Percentiles rank a stretch among this genome's conserved stretches.
These are phyloP conservation scores for Plagodis pulveraria DNA, from an alignment of 2,888 invertebrate species.

Conservation along the genomic window DNA sequence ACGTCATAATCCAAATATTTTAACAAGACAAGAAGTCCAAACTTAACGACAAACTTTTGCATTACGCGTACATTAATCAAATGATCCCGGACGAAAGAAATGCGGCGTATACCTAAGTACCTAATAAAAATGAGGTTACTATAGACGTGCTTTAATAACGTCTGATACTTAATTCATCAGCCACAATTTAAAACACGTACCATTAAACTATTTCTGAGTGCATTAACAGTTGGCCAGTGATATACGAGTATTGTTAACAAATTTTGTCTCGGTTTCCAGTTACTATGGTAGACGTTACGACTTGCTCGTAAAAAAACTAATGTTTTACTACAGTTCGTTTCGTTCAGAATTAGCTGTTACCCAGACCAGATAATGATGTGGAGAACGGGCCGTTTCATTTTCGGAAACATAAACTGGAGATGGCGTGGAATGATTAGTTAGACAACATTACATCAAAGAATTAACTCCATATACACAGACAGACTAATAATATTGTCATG, in stretches of 20 bases:
- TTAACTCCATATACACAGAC: not conserved
- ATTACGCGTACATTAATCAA: constrained; percentile 2
- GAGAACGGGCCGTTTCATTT: constrained; percentile 28
- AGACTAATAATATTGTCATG: too few relatives aligned
- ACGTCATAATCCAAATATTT: constrained; percentile 18
- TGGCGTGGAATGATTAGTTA: not conserved
- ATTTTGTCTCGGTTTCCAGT: constrained; percentile 32
- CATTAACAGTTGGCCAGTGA: constrained; percentile 41
- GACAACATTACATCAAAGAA: constrained; percentile 13
- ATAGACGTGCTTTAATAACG: constrained; percentile 2
- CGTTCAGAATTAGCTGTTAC: constrained; percentile 35
- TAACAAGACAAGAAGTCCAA: constrained; percentile 8
- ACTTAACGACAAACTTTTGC: constrained; percentile 12
- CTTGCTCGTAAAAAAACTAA: constrained; percentile 43
- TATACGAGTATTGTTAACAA: constrained; percentile 29
- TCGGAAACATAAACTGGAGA: constrained; percentile 33
- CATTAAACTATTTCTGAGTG: constrained; percentile 64
- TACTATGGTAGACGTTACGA: constrained; percentile 23
- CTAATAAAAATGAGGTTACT: constrained; percentile 23
- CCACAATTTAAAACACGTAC: constrained; percentile 42
- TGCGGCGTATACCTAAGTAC: not conserved
- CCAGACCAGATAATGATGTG: constrained; percentile 28
- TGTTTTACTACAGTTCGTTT: constrained; percentile 37
- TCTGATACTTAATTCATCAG: too few relatives aligned
- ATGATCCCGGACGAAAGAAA: constrained; percentile 4